Evolutionary conservation across 2,113 vertebrate species (phyloP), one percentile per base, ranked within the genome.

Genomic region (Furnarius figulus): DNA sequence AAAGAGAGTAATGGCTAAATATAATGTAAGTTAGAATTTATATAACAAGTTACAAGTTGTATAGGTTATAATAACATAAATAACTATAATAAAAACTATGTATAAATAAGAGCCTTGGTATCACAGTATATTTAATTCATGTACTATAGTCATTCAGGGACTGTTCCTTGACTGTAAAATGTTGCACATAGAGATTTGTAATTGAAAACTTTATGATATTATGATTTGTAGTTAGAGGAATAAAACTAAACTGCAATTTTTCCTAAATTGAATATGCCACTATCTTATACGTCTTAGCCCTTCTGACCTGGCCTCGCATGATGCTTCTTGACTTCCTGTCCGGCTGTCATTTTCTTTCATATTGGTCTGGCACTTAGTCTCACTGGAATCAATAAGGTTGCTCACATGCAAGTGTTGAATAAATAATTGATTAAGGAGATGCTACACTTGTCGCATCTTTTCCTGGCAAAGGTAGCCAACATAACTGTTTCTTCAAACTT

Each of bases 371-470:
- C 90, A 93, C 95, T 95, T 92, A 63, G 70, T 82, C 87, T 92
- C 31, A 22, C 87, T 93, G 82, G 84, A 92, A 97, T 97, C 96
- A 94, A 97, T 97, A 96, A 93, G 95, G 95, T 97, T 96, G 88
- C 94, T 93, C 87, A 81, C 88, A 87, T 96, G 89, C 89, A 94
- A 92, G 77, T 77, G 77, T 95, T 95, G 95, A 95, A 97, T 97
- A 96, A 95, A 97, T 97, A 94, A 97, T 97, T 96, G 58, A 96
- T 97, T 96, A 95, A 94, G 90, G 90, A 92, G 76, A 47, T 92
- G 17, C 63, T 66, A 83, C 74, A 75, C 53, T 89, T 46, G 47
- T 61, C 80, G 46, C 66, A 71, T 89, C 50, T 88, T 89, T 76
- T 94, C 53, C 50, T 84, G 89, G 66, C 44, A 87, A 58, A 87